A percentile compares a stretch with the other conserved stretches of the same genome.
These are phyloP conservation scores for Blastobasis lacticolella DNA, from an alignment of 2,888 invertebrate genomes.

Conservation along the genomic window DNA sequence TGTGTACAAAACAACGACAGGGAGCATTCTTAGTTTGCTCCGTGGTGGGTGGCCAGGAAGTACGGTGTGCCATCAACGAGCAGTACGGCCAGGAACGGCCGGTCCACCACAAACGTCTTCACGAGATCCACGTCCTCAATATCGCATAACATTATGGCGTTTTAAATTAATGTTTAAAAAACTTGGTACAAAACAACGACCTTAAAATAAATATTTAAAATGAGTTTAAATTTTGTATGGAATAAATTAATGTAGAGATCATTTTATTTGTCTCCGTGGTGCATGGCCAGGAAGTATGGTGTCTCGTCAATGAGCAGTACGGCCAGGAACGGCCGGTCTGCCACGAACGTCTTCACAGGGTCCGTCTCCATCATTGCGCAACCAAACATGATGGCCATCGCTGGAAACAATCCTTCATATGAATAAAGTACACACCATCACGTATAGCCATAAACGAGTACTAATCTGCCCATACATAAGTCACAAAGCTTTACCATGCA, in stretches of 20 bases:
- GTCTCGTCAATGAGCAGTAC: conserved; percentile 15
- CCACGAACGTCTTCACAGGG: conserved; percentile 15
- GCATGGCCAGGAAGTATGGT: conserved; percentile 19
- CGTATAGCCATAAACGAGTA: too few species aligned
- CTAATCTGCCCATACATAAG: too few species aligned
- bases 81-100: conserved; percentile 42
- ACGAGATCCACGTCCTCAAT: conserved; percentile 26
- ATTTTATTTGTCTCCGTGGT: conserved; percentile 4
- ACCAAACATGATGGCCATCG: too few species aligned
- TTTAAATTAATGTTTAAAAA: too few species aligned
- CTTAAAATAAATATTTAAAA: too few species aligned
- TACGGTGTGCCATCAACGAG: conserved; percentile 27
- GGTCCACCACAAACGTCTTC: conserved; percentile 40
- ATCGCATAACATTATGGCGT: conserved; percentile 25
- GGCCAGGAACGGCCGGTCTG: conserved; percentile 32
- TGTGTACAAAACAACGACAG: too few species aligned
- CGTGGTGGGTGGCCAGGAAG: conserved; percentile 37
- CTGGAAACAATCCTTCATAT: too few species aligned
- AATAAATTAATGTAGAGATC: neutral
- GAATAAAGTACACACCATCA: too few species aligned
- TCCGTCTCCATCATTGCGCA: too few species aligned
- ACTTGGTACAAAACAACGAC: too few species aligned
- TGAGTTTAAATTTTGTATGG: too few species aligned
- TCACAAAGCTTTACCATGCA: too few species aligned
- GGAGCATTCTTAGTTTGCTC: conserved; percentile 7